Conservation (phyloP, 2,888 invertebrate genomes). For the Callyntrura sp. region DNA sequence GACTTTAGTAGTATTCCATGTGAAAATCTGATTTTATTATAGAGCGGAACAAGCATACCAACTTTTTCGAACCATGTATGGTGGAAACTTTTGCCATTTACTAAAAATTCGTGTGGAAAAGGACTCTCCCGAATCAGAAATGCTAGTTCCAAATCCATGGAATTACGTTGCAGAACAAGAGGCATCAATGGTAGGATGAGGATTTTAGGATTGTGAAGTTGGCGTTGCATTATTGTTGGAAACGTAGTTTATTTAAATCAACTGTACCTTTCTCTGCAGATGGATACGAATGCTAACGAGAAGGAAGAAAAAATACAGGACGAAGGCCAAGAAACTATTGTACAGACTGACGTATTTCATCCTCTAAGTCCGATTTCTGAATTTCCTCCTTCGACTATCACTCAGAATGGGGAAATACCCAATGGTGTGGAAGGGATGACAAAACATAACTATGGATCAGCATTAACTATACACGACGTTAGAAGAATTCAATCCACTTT, state of each 20-base stretch:
- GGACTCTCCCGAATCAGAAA: constrained; percentile 54
- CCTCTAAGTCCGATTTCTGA: constrained; percentile 82
- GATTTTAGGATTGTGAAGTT: neutral
- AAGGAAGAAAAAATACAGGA: constrained; percentile 11
- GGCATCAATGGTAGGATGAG: constrained; percentile 53
- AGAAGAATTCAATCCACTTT: constrained; percentile 94
- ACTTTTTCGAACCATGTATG: constrained; percentile 94
- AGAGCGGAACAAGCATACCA: constrained; percentile 95
- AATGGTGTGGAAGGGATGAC: constrained; percentile 24
- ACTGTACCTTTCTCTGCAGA: neutral
- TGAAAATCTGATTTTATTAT: neutral
- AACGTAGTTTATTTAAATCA: neutral
- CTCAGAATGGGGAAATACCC: constrained; percentile 74
- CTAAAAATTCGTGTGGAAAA: constrained; percentile 88
- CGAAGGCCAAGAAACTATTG: constrained; percentile 58
- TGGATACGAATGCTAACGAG: neutral
- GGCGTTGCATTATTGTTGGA: neutral
- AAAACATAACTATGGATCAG: constrained; percentile 87
- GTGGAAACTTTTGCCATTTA: constrained; percentile 94
- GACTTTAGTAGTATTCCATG: too few relatives aligned
- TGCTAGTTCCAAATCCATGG: constrained; percentile 76
- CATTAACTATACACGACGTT: constrained; percentile 92
- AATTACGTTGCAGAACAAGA: constrained; percentile 66
- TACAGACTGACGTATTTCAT: constrained; percentile 78
- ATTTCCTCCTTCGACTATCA: constrained; percentile 60